A percentile compares a stretch with the other conserved stretches of the same genome.
Conservation (phyloP, 2,797 vertebrate species). For the Centroberyx gerrardi region DNA sequence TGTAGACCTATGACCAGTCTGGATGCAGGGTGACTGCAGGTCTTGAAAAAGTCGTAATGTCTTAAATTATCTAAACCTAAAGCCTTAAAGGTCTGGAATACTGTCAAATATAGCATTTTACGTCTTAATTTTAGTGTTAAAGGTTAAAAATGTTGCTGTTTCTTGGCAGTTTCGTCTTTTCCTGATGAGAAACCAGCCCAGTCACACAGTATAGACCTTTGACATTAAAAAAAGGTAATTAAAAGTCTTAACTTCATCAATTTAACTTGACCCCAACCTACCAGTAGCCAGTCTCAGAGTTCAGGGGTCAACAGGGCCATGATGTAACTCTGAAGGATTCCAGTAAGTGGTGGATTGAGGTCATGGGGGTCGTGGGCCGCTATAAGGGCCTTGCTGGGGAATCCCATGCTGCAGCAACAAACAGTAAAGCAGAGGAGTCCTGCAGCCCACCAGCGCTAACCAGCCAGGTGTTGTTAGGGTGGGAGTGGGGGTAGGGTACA, state of each 20-base stretch:
- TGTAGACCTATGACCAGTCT: not conserved
- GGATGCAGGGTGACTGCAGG: not conserved
- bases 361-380: conserved; percentile 15
- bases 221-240: no score
- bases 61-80: no score
- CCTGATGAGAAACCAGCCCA: not conserved
- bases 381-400: conserved; percentile 9
- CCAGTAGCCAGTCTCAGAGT: conserved; percentile 22
- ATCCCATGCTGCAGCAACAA: not conserved
- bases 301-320: conserved; percentile 26
- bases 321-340: conserved; percentile 16
- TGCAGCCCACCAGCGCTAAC: conserved; percentile 1
- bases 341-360: conserved; percentile 19
- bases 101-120: not conserved
- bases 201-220: no score
- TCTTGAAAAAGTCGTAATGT: not conserved
- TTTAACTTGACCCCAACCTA: no score
- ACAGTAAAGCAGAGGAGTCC: not conserved
- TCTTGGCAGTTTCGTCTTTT: not conserved
- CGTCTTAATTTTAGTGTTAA: not conserved
- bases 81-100: no score
- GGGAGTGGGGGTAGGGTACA: conserved; percentile 12
- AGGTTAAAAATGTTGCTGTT: not conserved
- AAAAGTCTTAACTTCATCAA: no score
- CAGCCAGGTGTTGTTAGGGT: not conserved